Evolutionary conservation across 1,140 invertebrate genomes (phyloP), one percentile per base, ranked within the genome.

Genomic region (Drosophila arizonae): DNA sequence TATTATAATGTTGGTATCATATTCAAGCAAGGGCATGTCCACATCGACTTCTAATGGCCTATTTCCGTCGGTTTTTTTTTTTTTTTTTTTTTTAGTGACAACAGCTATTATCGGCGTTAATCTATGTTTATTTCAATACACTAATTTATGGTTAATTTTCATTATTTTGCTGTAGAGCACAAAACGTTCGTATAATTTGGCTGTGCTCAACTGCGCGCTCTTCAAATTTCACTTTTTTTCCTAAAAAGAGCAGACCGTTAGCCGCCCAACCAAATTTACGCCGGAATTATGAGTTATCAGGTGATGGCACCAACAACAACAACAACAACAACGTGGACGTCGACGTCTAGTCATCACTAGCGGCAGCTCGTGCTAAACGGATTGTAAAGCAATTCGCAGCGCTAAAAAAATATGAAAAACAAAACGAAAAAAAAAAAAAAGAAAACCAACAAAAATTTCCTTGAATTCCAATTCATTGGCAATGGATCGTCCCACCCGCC

Each of bases 381-480:
- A 56, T 62, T 48, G 51, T 63, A 70, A 63, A 70, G 43, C 21
- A 65, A 65, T 57, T 71, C 17, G 54, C 21, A 21, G 48, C 0
- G 39, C 26, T 30, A 26, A 46, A 45, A 36, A 9, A 36, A 2
- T 11, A 2, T 11, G 2, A 11, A 39, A 39, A 11, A 39, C 3
- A 11, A 39, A 39, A 11, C 11, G 0, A 39, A 11, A 11, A 9
- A 36, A 9, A 9, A 9, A 36, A 2, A 33, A 9, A 33, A 9
- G 8, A 9, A 33, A 36, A 9, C 6, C 10, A 36, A 39, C 3
- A 11, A 60, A 17, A 61, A 48, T 73, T 68, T 62, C 71, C 33
- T 62, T 73, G 65, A 69, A 73, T 62, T 62, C 33, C 65, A 62
- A 30, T 52, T 72, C 39, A 65, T 57, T 70, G 43, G 26, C 28